Percentiles rank a stretch among this genome's conserved stretches.
phyloP scores from a whole-genome alignment of 1,140 invertebrate species.

The Steinernema feltiae region DNA sequence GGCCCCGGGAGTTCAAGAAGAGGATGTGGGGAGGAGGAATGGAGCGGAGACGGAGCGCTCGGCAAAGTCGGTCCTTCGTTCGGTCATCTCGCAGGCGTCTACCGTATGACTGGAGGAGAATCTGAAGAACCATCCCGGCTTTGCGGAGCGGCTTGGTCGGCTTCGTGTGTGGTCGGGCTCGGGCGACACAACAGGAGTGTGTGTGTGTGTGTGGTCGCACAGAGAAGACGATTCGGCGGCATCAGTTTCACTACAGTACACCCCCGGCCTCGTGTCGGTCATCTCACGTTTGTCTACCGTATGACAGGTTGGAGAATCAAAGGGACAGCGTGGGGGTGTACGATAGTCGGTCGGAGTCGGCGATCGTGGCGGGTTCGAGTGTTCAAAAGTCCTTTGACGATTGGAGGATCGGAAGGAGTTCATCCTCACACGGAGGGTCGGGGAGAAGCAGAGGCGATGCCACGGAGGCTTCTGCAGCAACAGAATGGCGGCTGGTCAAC shows the following conservation, averaged over 20 bases:
- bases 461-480: constrained; percentile 1
- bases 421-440: constrained; percentile 1
- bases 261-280: constrained; percentile 7
- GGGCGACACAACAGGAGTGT: too few species aligned
- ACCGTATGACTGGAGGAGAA: constrained; percentile 14
- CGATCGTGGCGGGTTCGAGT: background rate
- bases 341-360: background rate
- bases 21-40: background rate
- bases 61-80: background rate
- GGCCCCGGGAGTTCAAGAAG: background rate
- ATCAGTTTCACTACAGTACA: background rate
- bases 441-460: background rate
- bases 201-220: background rate
- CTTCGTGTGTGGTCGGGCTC: background rate
- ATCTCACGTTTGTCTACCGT: constrained; percentile 11
- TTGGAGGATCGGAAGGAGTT: background rate
- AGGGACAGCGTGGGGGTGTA: background rate
- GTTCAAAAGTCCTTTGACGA: constrained; percentile 5
- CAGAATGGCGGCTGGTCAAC: constrained; percentile 12
- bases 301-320: background rate
- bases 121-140: background rate
- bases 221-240: background rate
- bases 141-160: background rate
- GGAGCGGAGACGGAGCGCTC: background rate
- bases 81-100: background rate